Conservation (phyloP, 2,113 vertebrate species). For the Stegastes partitus region DNA sequence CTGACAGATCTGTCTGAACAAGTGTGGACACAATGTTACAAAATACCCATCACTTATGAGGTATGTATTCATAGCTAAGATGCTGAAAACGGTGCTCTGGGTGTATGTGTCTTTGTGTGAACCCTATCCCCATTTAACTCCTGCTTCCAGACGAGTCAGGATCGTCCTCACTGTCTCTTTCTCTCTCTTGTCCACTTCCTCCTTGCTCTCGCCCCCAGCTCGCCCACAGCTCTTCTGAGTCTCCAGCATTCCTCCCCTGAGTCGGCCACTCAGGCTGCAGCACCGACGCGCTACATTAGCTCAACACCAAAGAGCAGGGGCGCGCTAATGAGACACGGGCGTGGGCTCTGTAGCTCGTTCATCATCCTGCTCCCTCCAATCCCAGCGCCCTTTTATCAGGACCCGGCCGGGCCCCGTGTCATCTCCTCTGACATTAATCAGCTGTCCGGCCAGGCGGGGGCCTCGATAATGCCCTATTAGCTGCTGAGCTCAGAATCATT, state of each 20-base stretch:
- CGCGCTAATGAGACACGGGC: conserved; percentile 93
- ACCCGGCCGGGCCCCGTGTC: conserved; percentile 89
- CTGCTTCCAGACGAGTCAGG: conserved; percentile 31
- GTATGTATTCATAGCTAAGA: conserved; percentile 1
- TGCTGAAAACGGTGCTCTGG: not conserved
- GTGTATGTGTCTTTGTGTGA: not conserved
- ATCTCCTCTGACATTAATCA: conserved; percentile 93
- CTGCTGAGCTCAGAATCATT: conserved; percentile 90
- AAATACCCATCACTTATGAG: no score
- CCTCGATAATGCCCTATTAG: conserved; percentile 92
- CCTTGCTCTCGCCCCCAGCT: conserved; percentile 69
- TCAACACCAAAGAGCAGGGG: conserved; percentile 86
- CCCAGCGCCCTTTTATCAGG: conserved; percentile 92
- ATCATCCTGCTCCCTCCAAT: conserved; percentile 96
- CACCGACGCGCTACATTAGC: conserved; percentile 92
- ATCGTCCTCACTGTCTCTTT: conserved; percentile 49
- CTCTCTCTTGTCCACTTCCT: conserved; percentile 82
- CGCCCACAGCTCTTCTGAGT: not conserved
- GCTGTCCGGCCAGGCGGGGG: conserved; percentile 78
- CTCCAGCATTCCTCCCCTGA: not conserved
- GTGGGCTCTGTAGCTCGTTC: conserved; percentile 90
- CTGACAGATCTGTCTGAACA: no score
- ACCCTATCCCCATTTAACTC: conserved; percentile 20
- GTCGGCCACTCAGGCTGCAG: conserved; percentile 59
- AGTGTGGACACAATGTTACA: no score